Evolutionary conservation across 1,140 invertebrate species (phyloP), one percentile per base, ranked within the genome.

Genomic region (Pachypeltis micranthus): DNA sequence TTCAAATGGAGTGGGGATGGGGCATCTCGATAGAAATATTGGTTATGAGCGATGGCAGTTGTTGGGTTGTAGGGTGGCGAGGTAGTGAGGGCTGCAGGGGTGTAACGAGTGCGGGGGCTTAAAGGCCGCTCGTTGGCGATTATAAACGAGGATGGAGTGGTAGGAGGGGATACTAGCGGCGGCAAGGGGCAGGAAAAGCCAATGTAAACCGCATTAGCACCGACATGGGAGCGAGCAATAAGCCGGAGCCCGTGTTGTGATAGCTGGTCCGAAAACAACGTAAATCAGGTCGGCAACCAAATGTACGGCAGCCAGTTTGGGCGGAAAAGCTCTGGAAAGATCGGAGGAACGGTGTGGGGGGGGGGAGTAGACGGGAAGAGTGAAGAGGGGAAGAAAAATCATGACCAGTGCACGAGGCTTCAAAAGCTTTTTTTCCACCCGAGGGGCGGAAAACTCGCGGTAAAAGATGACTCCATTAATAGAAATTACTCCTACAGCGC

Each of bases 401-500:
- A n/a, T n/a, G n/a, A n/a, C n/a, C n/a, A n/a, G n/a, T n/a, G n/a
- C n/a, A n/a, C n/a, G n/a, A n/a, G n/a, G n/a, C n/a, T n/a, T n/a
- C n/a, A n/a, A n/a, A n/a, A n/a, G n/a, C n/a, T n/a, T n/a, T n/a
- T n/a, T n/a, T n/a, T n/a, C n/a, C n/a, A n/a, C n/a, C n/a, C n/a
- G n/a, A n/a, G n/a, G n/a, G n/a, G n/a, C n/a, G n/a, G n/a, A n/a
- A n/a, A n/a, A n/a, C n/a, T n/a, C n/a, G n/a, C n/a, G 47, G 47
- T 51, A 21, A 51, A 21, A 51, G 47, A 51, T 51, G 47, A 51
- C 47, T 51, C 47, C 47, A 51, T 51, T 51, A 51, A 51, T 51
- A 51, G 47, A 51, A 51, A 51, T 51, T 51, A 51, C 47, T 14
- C 47, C 12, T n/a, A n/a, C n/a, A n/a, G n/a, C n/a, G n/a, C n/a